These are phyloP conservation scores for Oreochromis spilurus DNA, from an alignment of 2,113 vertebrate genomes.

Conservation along the genomic window DNA sequence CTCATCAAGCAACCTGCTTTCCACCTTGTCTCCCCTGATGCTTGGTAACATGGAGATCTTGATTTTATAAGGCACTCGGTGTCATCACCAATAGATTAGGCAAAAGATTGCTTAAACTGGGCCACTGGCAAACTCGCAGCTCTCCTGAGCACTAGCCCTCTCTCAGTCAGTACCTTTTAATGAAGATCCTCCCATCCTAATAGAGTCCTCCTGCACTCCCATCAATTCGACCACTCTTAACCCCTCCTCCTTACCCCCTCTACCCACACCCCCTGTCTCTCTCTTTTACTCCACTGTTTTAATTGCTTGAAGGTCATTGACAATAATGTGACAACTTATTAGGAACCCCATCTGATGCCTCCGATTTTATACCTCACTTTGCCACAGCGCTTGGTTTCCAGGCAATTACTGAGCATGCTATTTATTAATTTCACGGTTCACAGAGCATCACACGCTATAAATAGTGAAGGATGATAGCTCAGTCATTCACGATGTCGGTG, in stretches of 20 bases:
- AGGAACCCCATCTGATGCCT: conserved; percentile 70
- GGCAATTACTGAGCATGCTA: conserved; percentile 76
- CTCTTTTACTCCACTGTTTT: conserved; percentile 48
- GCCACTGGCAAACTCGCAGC: not conserved
- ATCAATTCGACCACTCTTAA: conserved; percentile 47
- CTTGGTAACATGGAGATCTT: conserved; percentile 20
- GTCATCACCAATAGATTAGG: conserved; percentile 7
- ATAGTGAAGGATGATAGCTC: conserved; percentile 72
- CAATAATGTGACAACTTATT: conserved; percentile 79
- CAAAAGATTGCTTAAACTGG: conserved; percentile 7
- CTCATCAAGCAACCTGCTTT: conserved; percentile 22
- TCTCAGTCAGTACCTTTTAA: conserved; percentile 44
- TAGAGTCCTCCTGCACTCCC: conserved; percentile 38
- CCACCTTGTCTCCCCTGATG: conserved; percentile 15
- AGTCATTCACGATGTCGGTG: conserved; percentile 64
- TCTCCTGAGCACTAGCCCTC: not conserved
- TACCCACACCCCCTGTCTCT: not conserved
- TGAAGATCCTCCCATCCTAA: conserved; percentile 46
- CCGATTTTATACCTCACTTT: conserved; percentile 70
- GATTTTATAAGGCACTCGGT: conserved; percentile 14
- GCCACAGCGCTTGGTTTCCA: conserved; percentile 69
- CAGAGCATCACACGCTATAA: conserved; percentile 73
- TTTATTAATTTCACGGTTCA: conserved; percentile 81
- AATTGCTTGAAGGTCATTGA: conserved; percentile 80
- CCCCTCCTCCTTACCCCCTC: conserved; percentile 18